A percentile compares a stretch with the other conserved stretches of the same genome.
These are phyloP conservation scores for Pollenia griseotomentosa DNA, from an alignment of 2,888 invertebrate genomes.

Conservation along the genomic window DNA sequence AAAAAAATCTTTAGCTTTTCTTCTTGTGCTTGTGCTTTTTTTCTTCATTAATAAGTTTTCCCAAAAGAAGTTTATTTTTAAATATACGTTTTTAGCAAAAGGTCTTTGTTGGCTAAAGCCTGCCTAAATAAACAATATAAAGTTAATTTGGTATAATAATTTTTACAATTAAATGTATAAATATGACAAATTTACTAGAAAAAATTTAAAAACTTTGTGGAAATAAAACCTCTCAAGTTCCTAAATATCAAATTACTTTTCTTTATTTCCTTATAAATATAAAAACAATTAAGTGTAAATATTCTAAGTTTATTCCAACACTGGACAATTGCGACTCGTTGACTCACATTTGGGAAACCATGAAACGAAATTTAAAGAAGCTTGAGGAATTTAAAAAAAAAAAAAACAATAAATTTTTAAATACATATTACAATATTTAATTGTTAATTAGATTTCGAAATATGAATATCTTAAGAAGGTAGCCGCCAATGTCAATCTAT, in stretches of 20 bases:
- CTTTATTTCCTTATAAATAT: neutral
- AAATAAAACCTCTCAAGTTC: constrained; percentile 37
- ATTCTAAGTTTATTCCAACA: neutral
- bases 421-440: too few species aligned
- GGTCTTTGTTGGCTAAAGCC: constrained; percentile 35
- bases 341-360: too few species aligned
- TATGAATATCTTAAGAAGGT: too few species aligned
- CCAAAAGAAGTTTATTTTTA: constrained; percentile 21
- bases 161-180: constrained; percentile 69
- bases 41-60: constrained; percentile 30
- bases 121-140: constrained; percentile 64
- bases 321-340: neutral
- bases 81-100: neutral
- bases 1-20: constrained; percentile 10
- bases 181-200: constrained; percentile 57
- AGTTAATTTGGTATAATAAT: constrained; percentile 64
- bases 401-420: too few species aligned
- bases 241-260: constrained; percentile 57
- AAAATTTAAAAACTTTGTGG: constrained; percentile 9
- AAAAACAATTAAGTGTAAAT: neutral
- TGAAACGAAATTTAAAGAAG: too few species aligned
- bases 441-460: too few species aligned
- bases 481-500: too few species aligned
- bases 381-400: too few species aligned
- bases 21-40: neutral